Conservation (phyloP, 2,797 vertebrate species). For the Acestrorhynchus altus region DNA sequence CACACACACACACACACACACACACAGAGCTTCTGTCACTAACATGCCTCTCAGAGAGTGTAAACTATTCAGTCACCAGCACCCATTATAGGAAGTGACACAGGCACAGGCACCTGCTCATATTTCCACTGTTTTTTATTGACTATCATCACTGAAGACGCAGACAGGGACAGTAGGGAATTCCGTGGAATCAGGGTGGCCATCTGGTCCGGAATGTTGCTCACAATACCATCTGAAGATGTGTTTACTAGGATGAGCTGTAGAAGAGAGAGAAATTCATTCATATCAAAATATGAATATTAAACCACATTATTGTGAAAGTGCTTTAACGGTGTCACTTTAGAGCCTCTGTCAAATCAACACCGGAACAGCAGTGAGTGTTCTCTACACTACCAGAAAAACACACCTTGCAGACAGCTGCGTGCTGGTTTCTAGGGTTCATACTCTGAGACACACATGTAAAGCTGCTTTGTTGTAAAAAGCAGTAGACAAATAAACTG, state of each 20-base stretch:
- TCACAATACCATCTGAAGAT: slow-evolving; percentile 56
- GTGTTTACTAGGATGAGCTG: slow-evolving; percentile 68
- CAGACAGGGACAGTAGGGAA: slow-evolving; percentile 60
- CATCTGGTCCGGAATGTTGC: slow-evolving; percentile 72
- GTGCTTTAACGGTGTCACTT: no score
- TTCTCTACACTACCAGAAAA: no score
- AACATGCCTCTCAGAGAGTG: neutral
- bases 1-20: neutral
- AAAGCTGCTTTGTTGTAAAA: no score
- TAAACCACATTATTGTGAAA: no score
- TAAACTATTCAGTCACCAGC: no score
- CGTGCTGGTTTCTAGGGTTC: no score
- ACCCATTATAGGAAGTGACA: neutral
- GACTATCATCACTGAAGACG: neutral
- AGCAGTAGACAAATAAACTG: no score
- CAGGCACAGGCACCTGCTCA: slow-evolving; percentile 67
- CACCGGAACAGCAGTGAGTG: no score
- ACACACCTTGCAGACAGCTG: no score
- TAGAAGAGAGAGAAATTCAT: slow-evolving; percentile 7
- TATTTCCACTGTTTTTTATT: slow-evolving; percentile 75
- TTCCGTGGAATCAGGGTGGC: slow-evolving; percentile 69
- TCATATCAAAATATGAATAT: neutral
- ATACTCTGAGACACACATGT: no score
- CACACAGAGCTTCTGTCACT: neutral
- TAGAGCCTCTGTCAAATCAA: no score